A percentile compares a stretch with the other conserved stretches of the same genome.
phyloP scores from a whole-genome alignment of 2,113 vertebrate species.

The Sarotherodon lohbergeri region DNA sequence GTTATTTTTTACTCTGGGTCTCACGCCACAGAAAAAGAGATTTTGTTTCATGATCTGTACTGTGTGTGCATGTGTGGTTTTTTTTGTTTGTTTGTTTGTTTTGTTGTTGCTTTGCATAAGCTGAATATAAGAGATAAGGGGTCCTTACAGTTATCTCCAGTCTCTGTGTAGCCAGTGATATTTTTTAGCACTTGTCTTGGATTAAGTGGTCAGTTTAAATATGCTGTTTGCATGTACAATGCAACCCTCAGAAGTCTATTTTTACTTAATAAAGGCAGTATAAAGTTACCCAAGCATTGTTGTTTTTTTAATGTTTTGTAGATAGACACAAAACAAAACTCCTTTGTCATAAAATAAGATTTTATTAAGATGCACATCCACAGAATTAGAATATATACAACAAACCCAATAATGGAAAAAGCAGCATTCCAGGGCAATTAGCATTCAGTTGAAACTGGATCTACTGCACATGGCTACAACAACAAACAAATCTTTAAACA shows the following conservation, averaged over 20 bases:
- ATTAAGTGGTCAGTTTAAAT: conserved; percentile 11
- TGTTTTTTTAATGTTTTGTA: neutral
- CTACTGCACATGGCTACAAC: neutral
- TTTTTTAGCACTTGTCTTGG: conserved; percentile 29
- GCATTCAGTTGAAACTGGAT: neutral
- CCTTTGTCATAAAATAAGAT: neutral
- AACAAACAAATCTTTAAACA: conserved; percentile 8
- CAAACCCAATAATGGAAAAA: conserved; percentile 9
- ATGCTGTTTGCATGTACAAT: conserved; percentile 59
- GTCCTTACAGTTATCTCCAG: conserved; percentile 12
- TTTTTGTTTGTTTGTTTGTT: neutral
- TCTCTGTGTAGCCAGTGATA: conserved; percentile 29
- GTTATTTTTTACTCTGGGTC: conserved; percentile 18
- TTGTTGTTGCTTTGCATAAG: conserved; percentile 51
- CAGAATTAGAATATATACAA: conserved; percentile 25
- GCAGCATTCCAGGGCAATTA: conserved; percentile 29
- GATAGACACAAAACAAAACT: neutral
- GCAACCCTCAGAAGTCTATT: conserved; percentile 66
- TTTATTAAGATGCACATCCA: conserved; percentile 36
- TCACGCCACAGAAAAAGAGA: neutral
- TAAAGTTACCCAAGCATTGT: conserved; percentile 1
- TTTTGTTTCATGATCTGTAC: conserved; percentile 1
- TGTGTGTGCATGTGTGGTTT: neutral
- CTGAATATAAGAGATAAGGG: conserved; percentile 33
- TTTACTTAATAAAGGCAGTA: conserved; percentile 70